Base-by-base conservation (phyloP, 2,888 invertebrate species). In the Oeneis ivallda region DNA sequence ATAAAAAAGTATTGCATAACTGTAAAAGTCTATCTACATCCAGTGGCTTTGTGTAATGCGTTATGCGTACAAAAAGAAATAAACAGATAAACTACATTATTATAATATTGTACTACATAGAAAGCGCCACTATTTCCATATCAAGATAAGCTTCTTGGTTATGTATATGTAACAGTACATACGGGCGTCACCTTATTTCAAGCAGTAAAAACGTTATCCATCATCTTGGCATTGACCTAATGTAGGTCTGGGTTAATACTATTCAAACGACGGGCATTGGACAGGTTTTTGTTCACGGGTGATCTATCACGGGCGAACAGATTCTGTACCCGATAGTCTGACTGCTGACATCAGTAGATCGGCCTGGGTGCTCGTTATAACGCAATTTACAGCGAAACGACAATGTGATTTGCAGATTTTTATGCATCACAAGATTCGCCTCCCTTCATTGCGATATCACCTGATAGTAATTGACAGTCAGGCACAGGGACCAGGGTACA, bases 241-340 rank as follows among this genome's bases (percentile, higher is more conserved):
- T 66, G 65, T 54, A 67, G 66, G 70, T 70, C 66, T 72, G 60
- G 71, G 72, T 70, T 71, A 72, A 72, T 71, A 68, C 70, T 65
- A 69, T 68, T 69, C 70, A 62, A 68, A 70, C 65, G 67, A 70
- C 59, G 61, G 47, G 9, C 47, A 47, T 47, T 17, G 47, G 50
- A 69, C 69, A 62, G 52, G 69, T 71, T 71, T 69, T 67, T 67
- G 67, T 65, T 68, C 65, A 61, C 66, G 65, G 67, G 71, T 77
- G 79, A 86, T 87, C 83, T 77, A 85, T 86, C 86, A 83, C 73
- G 70, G 71, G 73, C 74, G 76, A 78, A 75, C 78, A 77, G 75
- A 67, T 70, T 67, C 71, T 76, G 76, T 76, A 76, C 77, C 75
- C 75, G 65, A 66, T 69, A 69, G 67, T 64, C 17, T 64, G 61